Conservation (phyloP, 2,888 invertebrate species). For the Dolichopus griseipennis region DNA sequence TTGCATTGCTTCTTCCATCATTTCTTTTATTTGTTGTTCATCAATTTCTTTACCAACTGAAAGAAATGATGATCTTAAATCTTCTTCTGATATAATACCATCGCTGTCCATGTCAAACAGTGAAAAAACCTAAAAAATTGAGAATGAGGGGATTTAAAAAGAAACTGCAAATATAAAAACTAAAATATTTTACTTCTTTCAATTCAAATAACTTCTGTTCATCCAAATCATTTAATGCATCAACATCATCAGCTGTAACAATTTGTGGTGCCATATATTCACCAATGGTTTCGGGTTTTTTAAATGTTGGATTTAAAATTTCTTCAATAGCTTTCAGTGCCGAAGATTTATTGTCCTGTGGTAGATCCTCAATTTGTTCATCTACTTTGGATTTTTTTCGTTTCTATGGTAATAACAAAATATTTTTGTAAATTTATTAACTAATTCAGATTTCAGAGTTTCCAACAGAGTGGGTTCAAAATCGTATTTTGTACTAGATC, state of each 20-base stretch:
- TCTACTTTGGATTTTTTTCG: slow-evolving; percentile 31
- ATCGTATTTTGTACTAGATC: no score
- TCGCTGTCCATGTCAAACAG: slow-evolving; percentile 58
- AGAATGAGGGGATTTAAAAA: not conserved
- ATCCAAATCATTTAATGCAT: slow-evolving; percentile 50
- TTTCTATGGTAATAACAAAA: slow-evolving; percentile 26
- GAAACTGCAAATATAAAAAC: not conserved
- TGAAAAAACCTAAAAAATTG: slow-evolving; percentile 48
- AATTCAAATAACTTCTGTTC: slow-evolving; percentile 53
- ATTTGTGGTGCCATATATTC: slow-evolving; percentile 37
- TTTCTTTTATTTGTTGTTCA: slow-evolving; percentile 50
- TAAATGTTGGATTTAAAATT: slow-evolving; percentile 40
- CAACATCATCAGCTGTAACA: slow-evolving; percentile 38
- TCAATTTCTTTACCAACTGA: slow-evolving; percentile 52
- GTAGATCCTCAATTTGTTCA: not conserved
- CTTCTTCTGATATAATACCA: slow-evolving; percentile 55
- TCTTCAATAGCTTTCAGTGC: slow-evolving; percentile 40
- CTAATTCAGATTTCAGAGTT: no score
- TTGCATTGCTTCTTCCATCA: slow-evolving; percentile 53
- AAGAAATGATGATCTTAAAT: slow-evolving; percentile 53
- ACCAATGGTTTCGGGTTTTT: slow-evolving; percentile 35
- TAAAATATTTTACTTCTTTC: slow-evolving; percentile 55
- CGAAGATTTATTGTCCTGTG: slow-evolving; percentile 26
- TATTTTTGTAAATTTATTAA: no score
- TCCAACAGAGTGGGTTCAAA: no score